Percentiles rank a stretch among this genome's conserved stretches.
phyloP scores from a whole-genome alignment of 53 echinoderm and acorn worm species.

The Arbacia lixula region DNA sequence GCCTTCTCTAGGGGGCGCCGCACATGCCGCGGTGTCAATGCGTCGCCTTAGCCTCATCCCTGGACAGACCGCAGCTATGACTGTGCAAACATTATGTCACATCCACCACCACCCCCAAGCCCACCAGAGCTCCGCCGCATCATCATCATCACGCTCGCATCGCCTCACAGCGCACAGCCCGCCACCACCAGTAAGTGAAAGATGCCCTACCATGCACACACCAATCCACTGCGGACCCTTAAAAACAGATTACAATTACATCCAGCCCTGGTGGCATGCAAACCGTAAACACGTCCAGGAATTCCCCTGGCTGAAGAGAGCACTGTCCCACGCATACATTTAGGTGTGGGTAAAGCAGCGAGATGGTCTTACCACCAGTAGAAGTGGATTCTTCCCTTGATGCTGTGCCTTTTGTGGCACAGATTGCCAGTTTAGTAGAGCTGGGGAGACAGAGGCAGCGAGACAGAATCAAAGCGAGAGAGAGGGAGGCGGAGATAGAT shows the following conservation, averaged over 20 bases:
- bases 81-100: slow-evolving; percentile 58
- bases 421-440: slow-evolving; percentile 1
- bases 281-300: slow-evolving; percentile 41
- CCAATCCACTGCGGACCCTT: slow-evolving; percentile 45
- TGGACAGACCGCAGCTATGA: slow-evolving; percentile 23
- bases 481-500: not conserved
- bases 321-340: slow-evolving; percentile 6
- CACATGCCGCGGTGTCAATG: slow-evolving; percentile 35
- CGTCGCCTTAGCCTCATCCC: slow-evolving; percentile 3
- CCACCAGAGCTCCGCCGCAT: slow-evolving; percentile 31
- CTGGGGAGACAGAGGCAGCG: not conserved
- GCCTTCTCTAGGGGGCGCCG: not conserved
- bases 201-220: slow-evolving; percentile 41
- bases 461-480: not conserved
- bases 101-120: slow-evolving; percentile 22
- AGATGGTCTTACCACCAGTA: not conserved
- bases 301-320: slow-evolving; percentile 28
- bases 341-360: not conserved
- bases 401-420: slow-evolving; percentile 2
- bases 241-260: slow-evolving; percentile 56
- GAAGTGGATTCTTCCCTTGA: slow-evolving; percentile 3
- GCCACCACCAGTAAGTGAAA: not conserved
- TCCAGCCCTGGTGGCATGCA: slow-evolving; percentile 22
- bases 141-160: slow-evolving; percentile 12
- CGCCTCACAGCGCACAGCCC: not conserved